A percentile compares a stretch with the other conserved stretches of the same genome.
phyloP scores from a whole-genome alignment of 2,888 invertebrate species.

The Drosophila cognata region DNA sequence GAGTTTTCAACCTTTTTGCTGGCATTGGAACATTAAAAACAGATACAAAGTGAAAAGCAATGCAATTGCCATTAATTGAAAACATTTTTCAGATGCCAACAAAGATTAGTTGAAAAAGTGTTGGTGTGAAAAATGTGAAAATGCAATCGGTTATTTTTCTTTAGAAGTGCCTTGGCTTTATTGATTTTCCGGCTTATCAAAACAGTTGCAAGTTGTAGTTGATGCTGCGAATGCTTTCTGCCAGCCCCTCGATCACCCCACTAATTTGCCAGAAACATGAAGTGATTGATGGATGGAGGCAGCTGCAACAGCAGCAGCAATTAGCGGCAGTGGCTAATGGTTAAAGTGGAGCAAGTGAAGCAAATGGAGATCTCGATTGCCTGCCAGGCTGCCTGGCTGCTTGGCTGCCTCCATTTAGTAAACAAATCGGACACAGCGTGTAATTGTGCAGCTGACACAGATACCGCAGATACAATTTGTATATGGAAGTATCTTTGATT shows the following conservation, averaged over 20 bases:
- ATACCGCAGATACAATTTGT: constrained; percentile 13
- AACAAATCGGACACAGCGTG: constrained; percentile 64
- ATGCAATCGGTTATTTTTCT: constrained; percentile 21
- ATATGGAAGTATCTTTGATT: constrained; percentile 13
- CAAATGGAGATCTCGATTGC: constrained; percentile 48
- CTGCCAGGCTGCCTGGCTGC: background rate
- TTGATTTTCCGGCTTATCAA: constrained; percentile 40
- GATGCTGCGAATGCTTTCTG: constrained; percentile 5
- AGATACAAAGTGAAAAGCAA: constrained; percentile 10
- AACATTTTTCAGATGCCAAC: constrained; percentile 16
- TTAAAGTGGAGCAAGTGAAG: constrained; percentile 58
- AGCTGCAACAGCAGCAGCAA: constrained; percentile 36
- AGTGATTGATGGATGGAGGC: constrained; percentile 55
- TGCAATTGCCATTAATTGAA: constrained; percentile 23
- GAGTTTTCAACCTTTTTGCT: background rate
- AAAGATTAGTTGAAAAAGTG: constrained; percentile 8
- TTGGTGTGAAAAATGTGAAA: constrained; percentile 26
- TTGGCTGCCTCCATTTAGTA: constrained; percentile 54
- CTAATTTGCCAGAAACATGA: constrained; percentile 41
- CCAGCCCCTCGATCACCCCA: background rate
- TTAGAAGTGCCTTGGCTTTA: constrained; percentile 22
- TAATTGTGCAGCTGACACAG: constrained; percentile 59
- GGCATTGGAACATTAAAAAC: background rate
- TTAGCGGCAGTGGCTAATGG: constrained; percentile 47
- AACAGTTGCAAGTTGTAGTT: constrained; percentile 17